Conservation (phyloP, 2,113 vertebrate species). For the Callionymus lyra region DNA sequence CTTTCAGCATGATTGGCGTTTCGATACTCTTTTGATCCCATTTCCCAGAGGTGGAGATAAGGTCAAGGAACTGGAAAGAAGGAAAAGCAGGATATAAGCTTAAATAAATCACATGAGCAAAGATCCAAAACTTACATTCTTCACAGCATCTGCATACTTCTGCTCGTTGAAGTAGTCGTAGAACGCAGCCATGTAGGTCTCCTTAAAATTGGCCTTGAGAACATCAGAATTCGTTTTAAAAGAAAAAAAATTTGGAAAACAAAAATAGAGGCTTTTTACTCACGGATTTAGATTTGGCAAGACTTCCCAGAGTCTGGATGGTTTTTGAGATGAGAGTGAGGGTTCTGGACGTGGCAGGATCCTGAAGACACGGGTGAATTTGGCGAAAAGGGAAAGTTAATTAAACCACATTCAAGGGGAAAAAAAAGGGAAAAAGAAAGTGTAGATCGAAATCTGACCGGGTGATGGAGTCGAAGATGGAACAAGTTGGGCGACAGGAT, state of each 20-base stretch:
- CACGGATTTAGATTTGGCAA: constrained; percentile 97
- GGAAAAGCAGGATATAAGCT: constrained; percentile 1
- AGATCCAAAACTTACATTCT: constrained; percentile 76
- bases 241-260: background rate
- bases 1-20: constrained; percentile 94
- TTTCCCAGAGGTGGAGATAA: constrained; percentile 95
- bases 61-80: constrained; percentile 80
- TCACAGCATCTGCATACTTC: constrained; percentile 95
- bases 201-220: constrained; percentile 89
- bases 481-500: constrained; percentile 96
- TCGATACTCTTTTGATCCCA: constrained; percentile 94
- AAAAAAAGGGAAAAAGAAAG: background rate
- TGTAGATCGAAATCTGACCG: constrained; percentile 67
- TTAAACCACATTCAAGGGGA: constrained; percentile 1
- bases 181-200: constrained; percentile 95
- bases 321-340: constrained; percentile 97
- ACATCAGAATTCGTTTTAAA: constrained; percentile 22
- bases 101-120: background rate
- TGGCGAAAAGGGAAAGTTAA: background rate
- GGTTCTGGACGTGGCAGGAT: constrained; percentile 87
- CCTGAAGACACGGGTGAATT: constrained; percentile 62
- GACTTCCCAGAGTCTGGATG: constrained; percentile 92
- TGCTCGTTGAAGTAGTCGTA: constrained; percentile 97
- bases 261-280: constrained; percentile 39
- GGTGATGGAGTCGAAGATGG: constrained; percentile 89